Evolutionary conservation across 2,888 invertebrate species (phyloP).

Genomic region (Andrena flavipes): DNA sequence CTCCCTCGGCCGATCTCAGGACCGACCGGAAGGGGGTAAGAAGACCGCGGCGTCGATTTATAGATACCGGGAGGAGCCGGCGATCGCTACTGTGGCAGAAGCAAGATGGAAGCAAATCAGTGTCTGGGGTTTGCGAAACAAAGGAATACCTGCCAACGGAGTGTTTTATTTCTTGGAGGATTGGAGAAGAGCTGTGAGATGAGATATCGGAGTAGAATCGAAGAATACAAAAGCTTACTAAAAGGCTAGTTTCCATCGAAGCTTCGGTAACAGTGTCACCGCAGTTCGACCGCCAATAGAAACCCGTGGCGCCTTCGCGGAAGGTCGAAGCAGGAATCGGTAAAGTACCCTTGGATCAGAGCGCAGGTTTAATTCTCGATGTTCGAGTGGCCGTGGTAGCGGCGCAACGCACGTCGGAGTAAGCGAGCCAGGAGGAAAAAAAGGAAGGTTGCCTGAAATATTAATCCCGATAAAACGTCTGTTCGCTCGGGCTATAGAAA

Average conservation of each 20-base stretch:
- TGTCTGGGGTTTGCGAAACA: background rate
- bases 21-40: conserved; percentile 7
- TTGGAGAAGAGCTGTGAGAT: background rate
- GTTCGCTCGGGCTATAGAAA: conserved; percentile 46
- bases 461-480: conserved; percentile 56
- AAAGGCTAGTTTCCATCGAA: too few relatives aligned
- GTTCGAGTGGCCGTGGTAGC: conserved; percentile 7
- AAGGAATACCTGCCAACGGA: conserved; percentile 1
- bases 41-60: conserved; percentile 35
- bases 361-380: background rate
- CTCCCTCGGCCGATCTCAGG: background rate
- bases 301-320: background rate
- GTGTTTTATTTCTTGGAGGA: conserved; percentile 11
- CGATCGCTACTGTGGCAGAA: conserved; percentile 3
- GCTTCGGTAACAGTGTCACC: too few relatives aligned
- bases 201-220: background rate
- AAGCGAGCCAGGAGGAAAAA: too few relatives aligned
- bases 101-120: background rate
- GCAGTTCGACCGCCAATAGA: background rate
- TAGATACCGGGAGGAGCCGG: background rate
- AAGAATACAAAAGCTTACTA: too few relatives aligned
- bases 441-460: conserved; percentile 31
- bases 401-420: background rate
- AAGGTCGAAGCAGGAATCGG: background rate
- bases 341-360: background rate